These are phyloP conservation scores for Sebastes goodei DNA, from an alignment of 2,797 vertebrate species.

Conservation along the genomic window DNA sequence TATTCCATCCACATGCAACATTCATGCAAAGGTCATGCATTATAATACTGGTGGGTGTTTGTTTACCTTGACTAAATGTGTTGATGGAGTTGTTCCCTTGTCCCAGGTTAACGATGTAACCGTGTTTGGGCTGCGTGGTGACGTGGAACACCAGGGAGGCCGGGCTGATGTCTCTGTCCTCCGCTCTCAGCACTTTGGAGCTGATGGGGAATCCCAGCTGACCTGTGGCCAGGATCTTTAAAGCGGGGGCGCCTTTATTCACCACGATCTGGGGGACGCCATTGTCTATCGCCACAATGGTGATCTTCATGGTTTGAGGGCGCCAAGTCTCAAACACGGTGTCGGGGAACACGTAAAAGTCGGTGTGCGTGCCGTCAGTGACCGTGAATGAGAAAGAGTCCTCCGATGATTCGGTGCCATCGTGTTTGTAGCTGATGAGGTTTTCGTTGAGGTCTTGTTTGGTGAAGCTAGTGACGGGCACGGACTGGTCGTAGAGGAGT, in stretches of 20 bases:
- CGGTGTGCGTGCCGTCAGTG: constrained; percentile 91
- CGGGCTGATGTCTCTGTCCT: constrained; percentile 89
- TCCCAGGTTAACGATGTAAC: constrained; percentile 88
- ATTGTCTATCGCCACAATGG: constrained; percentile 85
- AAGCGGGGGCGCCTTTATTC: constrained; percentile 89
- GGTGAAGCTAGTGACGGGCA: constrained; percentile 84
- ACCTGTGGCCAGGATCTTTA: constrained; percentile 86
- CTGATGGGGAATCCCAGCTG: constrained; percentile 89
- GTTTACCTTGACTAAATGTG: constrained; percentile 93
- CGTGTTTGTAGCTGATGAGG: constrained; percentile 93
- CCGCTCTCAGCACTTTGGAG: constrained; percentile 87
- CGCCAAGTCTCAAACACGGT: constrained; percentile 90
- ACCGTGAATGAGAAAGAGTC: constrained; percentile 95
- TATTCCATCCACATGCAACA: background rate
- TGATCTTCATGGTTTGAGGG: constrained; percentile 92
- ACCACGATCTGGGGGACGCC: constrained; percentile 88
- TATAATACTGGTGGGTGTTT: background rate
- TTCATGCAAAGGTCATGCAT: background rate
- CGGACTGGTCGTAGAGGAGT: constrained; percentile 87
- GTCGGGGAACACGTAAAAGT: constrained; percentile 94
- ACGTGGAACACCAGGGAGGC: constrained; percentile 84
- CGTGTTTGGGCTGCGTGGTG: constrained; percentile 86
- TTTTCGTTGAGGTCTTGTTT: constrained; percentile 96
- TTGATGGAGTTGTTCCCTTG: constrained; percentile 90
- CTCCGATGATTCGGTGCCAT: constrained; percentile 86